Conservation (phyloP, 2,888 invertebrate species). For the Neoascia interrupta region DNA sequence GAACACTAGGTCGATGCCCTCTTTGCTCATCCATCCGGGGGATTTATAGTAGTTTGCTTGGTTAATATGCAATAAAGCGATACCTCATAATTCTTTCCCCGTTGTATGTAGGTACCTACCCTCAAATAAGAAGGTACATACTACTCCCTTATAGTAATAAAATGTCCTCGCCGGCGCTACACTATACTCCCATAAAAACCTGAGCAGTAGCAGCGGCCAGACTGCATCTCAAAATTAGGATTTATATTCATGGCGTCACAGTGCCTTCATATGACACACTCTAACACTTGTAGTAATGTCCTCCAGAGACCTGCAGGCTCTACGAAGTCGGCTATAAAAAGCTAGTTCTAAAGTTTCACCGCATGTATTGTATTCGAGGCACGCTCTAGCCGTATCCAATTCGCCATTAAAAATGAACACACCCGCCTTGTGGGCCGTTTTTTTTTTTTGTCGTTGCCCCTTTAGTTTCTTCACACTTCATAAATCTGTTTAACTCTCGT, state of each 20-base stretch:
- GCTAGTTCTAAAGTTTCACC: slow-evolving; percentile 2
- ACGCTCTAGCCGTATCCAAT: background rate
- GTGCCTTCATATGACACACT: background rate
- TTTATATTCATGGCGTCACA: slow-evolving; percentile 26
- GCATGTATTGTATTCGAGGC: slow-evolving; percentile 27
- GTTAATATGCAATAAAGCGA: too few species aligned
- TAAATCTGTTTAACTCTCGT: slow-evolving; percentile 51
- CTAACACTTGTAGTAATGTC: background rate
- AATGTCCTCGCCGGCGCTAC: too few species aligned
- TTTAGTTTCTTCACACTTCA: slow-evolving; percentile 47
- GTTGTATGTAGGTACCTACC: too few species aligned
- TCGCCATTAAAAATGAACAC: background rate
- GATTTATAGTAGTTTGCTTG: too few species aligned
- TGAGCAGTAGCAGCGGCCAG: too few species aligned
- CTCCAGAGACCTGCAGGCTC: slow-evolving; percentile 1
- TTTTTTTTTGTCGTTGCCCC: too few species aligned
- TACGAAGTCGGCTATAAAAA: background rate
- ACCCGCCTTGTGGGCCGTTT: slow-evolving; percentile 5
- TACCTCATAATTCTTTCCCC: too few species aligned
- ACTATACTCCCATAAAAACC: too few species aligned
- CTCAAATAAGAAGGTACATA: too few species aligned
- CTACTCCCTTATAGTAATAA: too few species aligned
- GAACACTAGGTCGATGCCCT: too few species aligned
- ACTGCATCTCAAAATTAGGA: slow-evolving; percentile 19
- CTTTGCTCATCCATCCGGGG: too few species aligned